Conservation (phyloP, 2,113 vertebrate genomes). For the Artemisiospiza belli region DNA sequence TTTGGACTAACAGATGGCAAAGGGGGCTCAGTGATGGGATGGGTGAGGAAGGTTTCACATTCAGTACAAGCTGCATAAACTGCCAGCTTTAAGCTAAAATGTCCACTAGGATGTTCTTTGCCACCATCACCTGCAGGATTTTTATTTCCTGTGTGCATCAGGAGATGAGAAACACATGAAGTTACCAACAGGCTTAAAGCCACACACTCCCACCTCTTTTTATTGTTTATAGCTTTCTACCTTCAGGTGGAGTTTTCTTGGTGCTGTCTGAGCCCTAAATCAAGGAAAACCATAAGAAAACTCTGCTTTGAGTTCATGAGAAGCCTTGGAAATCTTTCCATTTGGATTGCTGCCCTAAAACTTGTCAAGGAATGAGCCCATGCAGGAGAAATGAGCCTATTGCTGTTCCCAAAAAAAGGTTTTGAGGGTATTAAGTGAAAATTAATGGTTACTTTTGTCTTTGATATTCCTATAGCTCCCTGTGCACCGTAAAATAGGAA, state of each 20-base stretch:
- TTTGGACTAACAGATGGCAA: neutral
- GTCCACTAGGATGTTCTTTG: neutral
- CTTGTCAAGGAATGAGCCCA: neutral
- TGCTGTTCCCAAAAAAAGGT: neutral
- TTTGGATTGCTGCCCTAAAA: neutral
- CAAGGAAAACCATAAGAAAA: neutral
- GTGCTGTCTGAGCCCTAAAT: neutral
- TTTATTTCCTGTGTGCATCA: neutral
- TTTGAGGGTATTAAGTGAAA: slow-evolving; percentile 16
- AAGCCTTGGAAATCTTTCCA: neutral
- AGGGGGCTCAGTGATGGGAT: neutral
- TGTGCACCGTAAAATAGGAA: neutral
- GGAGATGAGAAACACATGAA: accelerated
- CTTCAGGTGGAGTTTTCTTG: neutral
- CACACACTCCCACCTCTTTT: neutral
- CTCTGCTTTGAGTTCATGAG: neutral
- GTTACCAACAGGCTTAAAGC: neutral
- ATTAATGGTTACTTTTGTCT: slow-evolving; percentile 19
- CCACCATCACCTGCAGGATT: neutral
- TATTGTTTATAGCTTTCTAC: neutral
- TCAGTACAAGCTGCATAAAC: neutral
- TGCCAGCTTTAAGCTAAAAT: neutral
- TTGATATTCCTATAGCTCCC: neutral
- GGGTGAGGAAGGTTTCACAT: neutral
- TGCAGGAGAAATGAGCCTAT: neutral